Percentiles rank a stretch among this genome's conserved stretches.
Conservation (phyloP, 23 tunicate species). For the Aplidium turbinatum region DNA sequence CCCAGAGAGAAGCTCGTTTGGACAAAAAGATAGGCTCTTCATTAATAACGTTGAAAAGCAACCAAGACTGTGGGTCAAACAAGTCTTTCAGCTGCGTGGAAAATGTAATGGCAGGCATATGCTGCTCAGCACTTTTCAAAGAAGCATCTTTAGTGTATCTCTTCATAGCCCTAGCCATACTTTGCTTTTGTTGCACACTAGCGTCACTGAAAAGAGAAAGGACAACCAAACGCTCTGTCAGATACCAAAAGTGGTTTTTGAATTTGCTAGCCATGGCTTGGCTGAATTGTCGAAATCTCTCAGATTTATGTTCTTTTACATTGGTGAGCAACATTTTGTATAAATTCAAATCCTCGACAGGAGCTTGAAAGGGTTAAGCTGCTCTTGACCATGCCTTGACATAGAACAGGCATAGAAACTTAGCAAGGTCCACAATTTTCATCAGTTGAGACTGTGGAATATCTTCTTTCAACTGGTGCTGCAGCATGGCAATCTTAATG, state of each 20-base stretch:
- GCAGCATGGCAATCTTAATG: slow-evolving; percentile 16
- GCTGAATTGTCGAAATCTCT: slow-evolving; percentile 7
- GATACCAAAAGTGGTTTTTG: slow-evolving; percentile 22
- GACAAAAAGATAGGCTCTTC: too few relatives aligned
- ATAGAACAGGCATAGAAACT: slow-evolving; percentile 18
- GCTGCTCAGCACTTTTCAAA: slow-evolving; percentile 18
- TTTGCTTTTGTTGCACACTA: slow-evolving; percentile 15
- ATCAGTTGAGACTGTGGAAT: not conserved
- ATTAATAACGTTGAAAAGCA: too few relatives aligned
- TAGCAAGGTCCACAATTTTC: slow-evolving; percentile 17
- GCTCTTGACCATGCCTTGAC: slow-evolving; percentile 18
- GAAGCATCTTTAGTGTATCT: slow-evolving; percentile 1
- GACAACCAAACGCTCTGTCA: slow-evolving; percentile 17
- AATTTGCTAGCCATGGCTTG: slow-evolving; percentile 5
- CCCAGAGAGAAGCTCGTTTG: too few relatives aligned
- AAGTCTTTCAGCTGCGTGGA: slow-evolving; percentile 16
- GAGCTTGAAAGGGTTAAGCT: slow-evolving; percentile 17
- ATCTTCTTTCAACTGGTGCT: slow-evolving; percentile 12
- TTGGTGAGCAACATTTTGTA: slow-evolving; percentile 14
- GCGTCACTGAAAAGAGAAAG: slow-evolving; percentile 7
- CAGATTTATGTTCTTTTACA: slow-evolving; percentile 14
- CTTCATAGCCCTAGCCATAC: slow-evolving; percentile 22
- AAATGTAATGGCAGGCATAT: slow-evolving; percentile 6
- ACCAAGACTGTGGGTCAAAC: not conserved
- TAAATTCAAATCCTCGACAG: slow-evolving; percentile 15